These are phyloP conservation scores for Ciona savignyi DNA, from an alignment of 23 tunicate species.

Conservation along the genomic window DNA sequence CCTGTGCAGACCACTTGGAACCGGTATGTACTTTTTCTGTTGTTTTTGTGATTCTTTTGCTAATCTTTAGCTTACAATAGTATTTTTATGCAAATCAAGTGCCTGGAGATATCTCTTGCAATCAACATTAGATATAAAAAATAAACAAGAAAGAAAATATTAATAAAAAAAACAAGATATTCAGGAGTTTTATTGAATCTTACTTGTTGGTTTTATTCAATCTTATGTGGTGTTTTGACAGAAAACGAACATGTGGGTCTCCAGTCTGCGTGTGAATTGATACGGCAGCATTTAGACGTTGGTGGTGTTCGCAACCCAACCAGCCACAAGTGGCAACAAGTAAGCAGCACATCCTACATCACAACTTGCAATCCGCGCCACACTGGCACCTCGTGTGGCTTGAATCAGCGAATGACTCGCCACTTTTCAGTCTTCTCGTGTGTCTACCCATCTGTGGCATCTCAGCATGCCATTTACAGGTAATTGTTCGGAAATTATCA, in stretches of 20 bases:
- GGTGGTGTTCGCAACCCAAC: slow-evolving; percentile 76
- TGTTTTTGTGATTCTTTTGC: too few species aligned
- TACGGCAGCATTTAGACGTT: slow-evolving; percentile 80
- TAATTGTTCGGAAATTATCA: too few species aligned
- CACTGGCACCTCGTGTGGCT: slow-evolving; percentile 21
- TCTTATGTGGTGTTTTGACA: slow-evolving; percentile 10
- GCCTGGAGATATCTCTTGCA: too few species aligned
- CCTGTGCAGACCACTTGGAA: slow-evolving; percentile 31
- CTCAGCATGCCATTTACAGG: slow-evolving; percentile 83
- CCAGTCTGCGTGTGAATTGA: slow-evolving; percentile 83
- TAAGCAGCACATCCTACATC: slow-evolving; percentile 78
- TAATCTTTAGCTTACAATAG: too few species aligned
- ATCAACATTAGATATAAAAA: too few species aligned
- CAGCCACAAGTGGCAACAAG: slow-evolving; percentile 84
- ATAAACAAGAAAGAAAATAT: neutral
- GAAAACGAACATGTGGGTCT: slow-evolving; percentile 7
- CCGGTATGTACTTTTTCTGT: too few species aligned
- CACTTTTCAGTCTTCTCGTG: slow-evolving; percentile 70
- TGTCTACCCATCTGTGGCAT: slow-evolving; percentile 61
- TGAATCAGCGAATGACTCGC: slow-evolving; percentile 66
- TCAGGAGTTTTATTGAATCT: too few species aligned
- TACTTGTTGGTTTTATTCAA: too few species aligned
- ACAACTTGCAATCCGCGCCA: slow-evolving; percentile 62
- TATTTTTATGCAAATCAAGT: too few species aligned
- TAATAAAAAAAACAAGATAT: too few species aligned